These are phyloP conservation scores for Teinopalpus imperialis DNA, from an alignment of 2,888 invertebrate genomes.

Conservation along the genomic window DNA sequence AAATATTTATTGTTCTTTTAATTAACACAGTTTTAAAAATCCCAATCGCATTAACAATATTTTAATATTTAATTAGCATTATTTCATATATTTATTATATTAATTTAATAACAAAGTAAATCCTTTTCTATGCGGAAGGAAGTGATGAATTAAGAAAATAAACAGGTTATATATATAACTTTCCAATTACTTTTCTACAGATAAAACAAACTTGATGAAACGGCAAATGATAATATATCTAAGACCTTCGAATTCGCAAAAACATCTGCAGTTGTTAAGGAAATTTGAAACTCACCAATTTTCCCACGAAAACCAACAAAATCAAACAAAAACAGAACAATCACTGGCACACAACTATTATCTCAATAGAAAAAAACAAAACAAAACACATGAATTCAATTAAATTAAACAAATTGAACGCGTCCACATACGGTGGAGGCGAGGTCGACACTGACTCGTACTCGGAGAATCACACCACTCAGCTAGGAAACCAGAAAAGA, in stretches of 20 bases:
- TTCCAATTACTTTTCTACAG: slow-evolving; percentile 12
- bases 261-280: slow-evolving; percentile 4
- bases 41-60: too few relatives aligned
- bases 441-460: slow-evolving; percentile 15
- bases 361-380: slow-evolving; percentile 22
- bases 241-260: slow-evolving; percentile 26
- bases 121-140: too few relatives aligned
- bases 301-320: slow-evolving; percentile 6
- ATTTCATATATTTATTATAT: too few relatives aligned
- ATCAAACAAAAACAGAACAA: slow-evolving; percentile 16
- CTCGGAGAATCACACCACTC: slow-evolving; percentile 21
- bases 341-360: slow-evolving; percentile 23
- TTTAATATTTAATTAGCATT: too few relatives aligned
- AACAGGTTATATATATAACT: slow-evolving; percentile 10
- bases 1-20: too few relatives aligned
- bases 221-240: slow-evolving; percentile 11
- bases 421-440: slow-evolving; percentile 5
- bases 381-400: slow-evolving; percentile 17
- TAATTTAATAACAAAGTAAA: too few relatives aligned
- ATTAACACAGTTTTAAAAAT: too few relatives aligned
- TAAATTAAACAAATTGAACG: not conserved
- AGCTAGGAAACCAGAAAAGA: not conserved
- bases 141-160: too few relatives aligned
- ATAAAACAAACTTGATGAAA: slow-evolving; percentile 2
- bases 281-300: slow-evolving; percentile 26